Base-by-base conservation (phyloP, 1,140 invertebrate genomes). In the Sinonovacula constricta region DNA sequence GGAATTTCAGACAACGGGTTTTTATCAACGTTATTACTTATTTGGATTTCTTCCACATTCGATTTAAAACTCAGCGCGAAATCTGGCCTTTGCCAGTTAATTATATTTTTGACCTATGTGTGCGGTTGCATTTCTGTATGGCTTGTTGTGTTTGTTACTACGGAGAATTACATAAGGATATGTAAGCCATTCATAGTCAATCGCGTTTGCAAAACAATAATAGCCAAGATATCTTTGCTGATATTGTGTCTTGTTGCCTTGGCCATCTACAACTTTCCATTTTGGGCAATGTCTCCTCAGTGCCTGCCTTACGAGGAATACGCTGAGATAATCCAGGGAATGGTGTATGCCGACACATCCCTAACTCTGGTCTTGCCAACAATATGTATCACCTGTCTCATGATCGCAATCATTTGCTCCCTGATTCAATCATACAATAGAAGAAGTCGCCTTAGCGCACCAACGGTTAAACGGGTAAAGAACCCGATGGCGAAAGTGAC, bases 401-500 rank as follows among this genome's bases (percentile, higher is more conserved):
- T 74, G 39, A 57, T 79, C 12, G 57, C 77, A 7, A 80, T 77
- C 3, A 62, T 66, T 5, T 69, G 69, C 2, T 54, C 39, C 18
- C 30, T 81, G 5, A 39, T 79, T 30, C 39, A 77, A 39, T 67
- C 63, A 22, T 74, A 74, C 28, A 74, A 74, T 18, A 24, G 70
- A 63, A 14, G 70, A 14, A 74, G n/a, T 10, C 30, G 60, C 1
- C 28, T 63, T 51, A 3, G 59, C 1, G 68, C 14, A 34, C 26
- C 34, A 51, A 79, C 66, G 7, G 33, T 70, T 45, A 74, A 57
- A 56, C 57, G 51, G 24, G 70, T 78, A 30, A 60, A 57, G 63
- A 71, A 36, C 93, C 93, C 24, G 93, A 95, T 84, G 91, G 92
- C 14, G 30, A 95, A 94, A 86, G 93, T 96, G 15, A 96, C 95